These are phyloP conservation scores for Mus minutoides DNA, from an alignment of 2,797 vertebrate genomes.

Conservation along the genomic window DNA sequence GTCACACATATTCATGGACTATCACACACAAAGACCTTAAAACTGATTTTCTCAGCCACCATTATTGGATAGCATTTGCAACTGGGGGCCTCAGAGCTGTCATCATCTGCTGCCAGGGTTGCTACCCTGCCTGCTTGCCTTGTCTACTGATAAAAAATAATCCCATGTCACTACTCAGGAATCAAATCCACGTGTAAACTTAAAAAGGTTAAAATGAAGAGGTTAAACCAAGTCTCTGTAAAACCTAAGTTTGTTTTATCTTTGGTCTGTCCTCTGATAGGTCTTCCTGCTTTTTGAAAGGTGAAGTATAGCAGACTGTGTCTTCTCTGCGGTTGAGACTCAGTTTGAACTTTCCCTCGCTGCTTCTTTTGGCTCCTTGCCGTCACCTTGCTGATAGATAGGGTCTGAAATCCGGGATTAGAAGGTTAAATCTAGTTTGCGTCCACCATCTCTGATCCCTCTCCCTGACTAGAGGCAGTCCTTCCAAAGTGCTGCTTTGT, in stretches of 20 bases:
- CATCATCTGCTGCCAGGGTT: background rate
- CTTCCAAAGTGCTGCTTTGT: background rate
- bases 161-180: background rate
- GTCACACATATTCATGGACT: background rate
- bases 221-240: background rate
- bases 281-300: conserved; percentile 23
- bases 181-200: background rate
- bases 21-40: conserved; percentile 22
- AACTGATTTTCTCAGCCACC: conserved; percentile 17
- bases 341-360: background rate
- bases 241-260: background rate
- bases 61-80: conserved; percentile 10
- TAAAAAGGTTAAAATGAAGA: conserved; percentile 32
- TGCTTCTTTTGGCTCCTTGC: background rate
- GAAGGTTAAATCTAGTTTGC: background rate
- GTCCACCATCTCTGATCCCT: background rate
- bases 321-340: background rate
- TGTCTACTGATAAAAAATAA: background rate
- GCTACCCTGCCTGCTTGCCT: background rate
- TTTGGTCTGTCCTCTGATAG: background rate
- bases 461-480: background rate
- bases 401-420: background rate
- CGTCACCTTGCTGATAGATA: background rate
- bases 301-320: background rate
- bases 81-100: background rate